phyloP scores from a whole-genome alignment of 2,888 invertebrate species.

The Geophilus truncorum region DNA sequence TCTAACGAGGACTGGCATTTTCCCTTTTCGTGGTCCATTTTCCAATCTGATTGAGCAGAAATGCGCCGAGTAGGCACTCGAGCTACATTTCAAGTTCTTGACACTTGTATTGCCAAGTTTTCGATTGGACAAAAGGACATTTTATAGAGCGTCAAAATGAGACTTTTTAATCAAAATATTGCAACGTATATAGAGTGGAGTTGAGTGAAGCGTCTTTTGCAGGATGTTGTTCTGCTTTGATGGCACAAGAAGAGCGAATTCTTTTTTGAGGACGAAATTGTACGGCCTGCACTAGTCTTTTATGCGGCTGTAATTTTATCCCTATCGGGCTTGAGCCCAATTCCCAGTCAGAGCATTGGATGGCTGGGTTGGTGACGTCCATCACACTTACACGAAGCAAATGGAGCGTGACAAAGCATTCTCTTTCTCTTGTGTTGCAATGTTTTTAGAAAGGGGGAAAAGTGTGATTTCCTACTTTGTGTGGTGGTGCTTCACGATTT shows the following conservation, averaged over 20 bases:
- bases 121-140: conserved; percentile 17
- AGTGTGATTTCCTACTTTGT: conserved; percentile 21
- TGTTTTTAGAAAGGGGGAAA: conserved; percentile 8
- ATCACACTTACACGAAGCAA: conserved; percentile 27
- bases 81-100: background rate
- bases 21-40: background rate
- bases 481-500: background rate
- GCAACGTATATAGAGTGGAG: background rate
- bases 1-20: background rate
- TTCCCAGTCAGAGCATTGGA: conserved; percentile 20
- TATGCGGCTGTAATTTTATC: conserved; percentile 27
- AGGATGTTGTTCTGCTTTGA: background rate
- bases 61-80: conserved; percentile 1
- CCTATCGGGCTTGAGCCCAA: conserved; percentile 8
- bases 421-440: conserved; percentile 17
- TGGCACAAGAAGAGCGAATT: background rate
- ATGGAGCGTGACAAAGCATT: conserved; percentile 25
- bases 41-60: conserved; percentile 5
- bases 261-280: background rate
- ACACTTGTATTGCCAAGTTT: conserved; percentile 11
- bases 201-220: background rate
- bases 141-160: background rate
- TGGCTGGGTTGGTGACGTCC: conserved; percentile 21
- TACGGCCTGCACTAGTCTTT: conserved; percentile 14
- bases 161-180: conserved; percentile 17